phyloP scores from a whole-genome alignment of 1,140 invertebrate species.

The Drosophila mojavensis region DNA sequence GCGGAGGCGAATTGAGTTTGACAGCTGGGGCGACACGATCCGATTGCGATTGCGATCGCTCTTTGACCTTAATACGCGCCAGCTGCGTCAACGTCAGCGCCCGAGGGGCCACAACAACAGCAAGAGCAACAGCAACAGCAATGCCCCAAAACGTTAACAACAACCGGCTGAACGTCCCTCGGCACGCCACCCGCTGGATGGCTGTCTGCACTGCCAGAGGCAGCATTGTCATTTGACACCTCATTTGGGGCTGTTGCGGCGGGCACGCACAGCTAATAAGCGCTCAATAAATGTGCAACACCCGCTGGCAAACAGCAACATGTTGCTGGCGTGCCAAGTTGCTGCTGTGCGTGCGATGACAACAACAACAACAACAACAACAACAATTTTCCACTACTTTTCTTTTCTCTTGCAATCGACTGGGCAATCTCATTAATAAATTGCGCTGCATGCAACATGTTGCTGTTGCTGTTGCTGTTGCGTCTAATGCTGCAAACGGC shows the following conservation, averaged over 20 bases:
- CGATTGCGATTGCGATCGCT: slow-evolving; percentile 79
- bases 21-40: slow-evolving; percentile 81
- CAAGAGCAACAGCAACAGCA: slow-evolving; percentile 4
- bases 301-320: slow-evolving; percentile 77
- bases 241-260: slow-evolving; percentile 59
- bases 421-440: slow-evolving; percentile 83
- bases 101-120: not conserved
- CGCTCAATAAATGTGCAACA: slow-evolving; percentile 81
- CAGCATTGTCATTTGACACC: slow-evolving; percentile 80
- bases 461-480: slow-evolving; percentile 45
- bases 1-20: slow-evolving; percentile 79
- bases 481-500: slow-evolving; percentile 43
- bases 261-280: slow-evolving; percentile 76
- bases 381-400: slow-evolving; percentile 26
- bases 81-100: slow-evolving; percentile 74
- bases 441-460: slow-evolving; percentile 73
- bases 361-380: slow-evolving; percentile 57
- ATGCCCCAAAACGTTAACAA: not conserved
- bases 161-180: not conserved
- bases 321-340: slow-evolving; percentile 51
- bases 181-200: not conserved
- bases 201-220: not conserved
- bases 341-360: slow-evolving; percentile 40
- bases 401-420: slow-evolving; percentile 59
- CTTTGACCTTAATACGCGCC: slow-evolving; percentile 82